phyloP scores from a whole-genome alignment of 2,888 invertebrate species.

The Lasioglossum marginatum region DNA sequence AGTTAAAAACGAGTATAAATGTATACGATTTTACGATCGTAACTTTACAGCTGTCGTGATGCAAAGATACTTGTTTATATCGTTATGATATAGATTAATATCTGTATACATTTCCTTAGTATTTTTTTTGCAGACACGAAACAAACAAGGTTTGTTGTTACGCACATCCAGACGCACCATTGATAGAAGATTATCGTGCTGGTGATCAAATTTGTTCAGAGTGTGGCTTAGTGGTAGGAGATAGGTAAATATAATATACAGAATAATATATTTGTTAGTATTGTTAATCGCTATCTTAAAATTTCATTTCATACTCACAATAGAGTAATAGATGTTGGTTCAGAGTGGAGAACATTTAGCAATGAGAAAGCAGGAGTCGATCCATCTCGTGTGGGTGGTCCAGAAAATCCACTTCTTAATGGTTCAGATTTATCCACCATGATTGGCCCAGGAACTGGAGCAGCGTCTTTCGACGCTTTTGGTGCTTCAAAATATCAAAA shows the following conservation, averaged over 20 bases:
- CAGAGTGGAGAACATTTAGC: constrained; percentile 99
- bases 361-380: constrained; percentile 99
- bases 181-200: constrained; percentile 99
- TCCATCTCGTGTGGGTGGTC: constrained; percentile 99
- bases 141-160: constrained; percentile 94
- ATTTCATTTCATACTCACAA: constrained; percentile 43
- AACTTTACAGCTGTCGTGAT: neutral
- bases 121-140: constrained; percentile 87
- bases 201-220: constrained; percentile 99
- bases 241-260: constrained; percentile 88
- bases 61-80: neutral
- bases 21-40: neutral
- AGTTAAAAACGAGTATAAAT: neutral
- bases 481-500: constrained; percentile 89
- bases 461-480: constrained; percentile 95
- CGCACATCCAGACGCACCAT: constrained; percentile 97
- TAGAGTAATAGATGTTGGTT: constrained; percentile 99
- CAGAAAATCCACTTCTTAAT: constrained; percentile 98
- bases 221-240: constrained; percentile 99
- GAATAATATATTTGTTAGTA: neutral
- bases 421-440: constrained; percentile 98
- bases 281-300: neutral
- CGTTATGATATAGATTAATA: constrained; percentile 27
- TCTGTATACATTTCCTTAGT: constrained; percentile 54
- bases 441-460: constrained; percentile 90